phyloP scores from a whole-genome alignment of 2,888 invertebrate genomes.

The Agriopis marginaria region DNA sequence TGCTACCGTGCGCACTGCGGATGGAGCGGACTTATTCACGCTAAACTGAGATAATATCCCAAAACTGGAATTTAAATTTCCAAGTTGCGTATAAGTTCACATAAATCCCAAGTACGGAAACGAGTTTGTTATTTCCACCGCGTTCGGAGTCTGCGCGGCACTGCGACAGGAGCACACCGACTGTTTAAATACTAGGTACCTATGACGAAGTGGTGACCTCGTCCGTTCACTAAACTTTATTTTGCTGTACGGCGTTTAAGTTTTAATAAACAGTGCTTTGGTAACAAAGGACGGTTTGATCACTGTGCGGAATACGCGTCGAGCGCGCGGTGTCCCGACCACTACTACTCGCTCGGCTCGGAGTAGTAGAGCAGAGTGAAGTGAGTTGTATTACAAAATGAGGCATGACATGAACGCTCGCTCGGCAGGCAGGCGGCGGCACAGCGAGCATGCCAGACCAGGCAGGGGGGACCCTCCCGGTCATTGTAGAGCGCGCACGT shows the following conservation, averaged over 20 bases:
- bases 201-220: constrained; percentile 60
- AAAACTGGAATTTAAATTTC: constrained; percentile 44
- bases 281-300: constrained; percentile 66
- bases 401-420: constrained; percentile 64
- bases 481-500: constrained; percentile 66
- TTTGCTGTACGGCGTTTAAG: constrained; percentile 53
- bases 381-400: constrained; percentile 69
- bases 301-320: constrained; percentile 56
- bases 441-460: constrained; percentile 53
- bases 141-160: constrained; percentile 67
- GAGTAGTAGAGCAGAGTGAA: constrained; percentile 62
- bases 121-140: constrained; percentile 64
- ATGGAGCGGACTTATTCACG: constrained; percentile 5
- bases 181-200: constrained; percentile 22
- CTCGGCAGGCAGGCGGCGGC: constrained; percentile 49
- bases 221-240: constrained; percentile 66
- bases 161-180: constrained; percentile 54
- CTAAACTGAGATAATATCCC: constrained; percentile 17
- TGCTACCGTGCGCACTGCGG: constrained; percentile 7
- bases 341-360: constrained; percentile 63
- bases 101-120: constrained; percentile 47
- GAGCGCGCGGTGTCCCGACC: constrained; percentile 64
- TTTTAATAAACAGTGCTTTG: constrained; percentile 52
- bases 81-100: constrained; percentile 51
- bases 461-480: constrained; percentile 49